phyloP scores from a whole-genome alignment of 1,140 invertebrate species.

The Aphaenogaster rudis region DNA sequence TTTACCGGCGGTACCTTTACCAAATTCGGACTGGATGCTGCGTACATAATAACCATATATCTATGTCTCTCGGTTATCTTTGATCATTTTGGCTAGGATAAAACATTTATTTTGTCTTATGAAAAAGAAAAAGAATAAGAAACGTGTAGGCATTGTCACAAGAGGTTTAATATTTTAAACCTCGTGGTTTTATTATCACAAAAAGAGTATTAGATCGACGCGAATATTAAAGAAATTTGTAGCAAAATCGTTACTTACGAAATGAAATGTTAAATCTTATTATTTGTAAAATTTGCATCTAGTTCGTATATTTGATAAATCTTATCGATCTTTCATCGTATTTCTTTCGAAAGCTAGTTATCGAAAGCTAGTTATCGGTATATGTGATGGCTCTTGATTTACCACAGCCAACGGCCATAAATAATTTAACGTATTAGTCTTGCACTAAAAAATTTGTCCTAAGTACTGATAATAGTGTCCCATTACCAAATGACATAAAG shows the following conservation, averaged over 20 bases:
- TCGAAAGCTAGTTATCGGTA: not conserved
- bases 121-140: not conserved
- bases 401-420: not conserved
- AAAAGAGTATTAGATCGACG: not conserved
- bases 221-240: not conserved
- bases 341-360: not conserved
- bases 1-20: conserved; percentile 11
- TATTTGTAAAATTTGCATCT: not conserved
- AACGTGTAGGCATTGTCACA: not conserved
- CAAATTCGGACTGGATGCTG: not conserved
- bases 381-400: not conserved
- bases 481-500: conserved; percentile 40
- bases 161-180: not conserved
- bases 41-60: not conserved
- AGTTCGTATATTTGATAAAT: not conserved
- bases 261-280: not conserved
- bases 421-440: conserved; percentile 13
- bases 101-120: not conserved
- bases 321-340: not conserved
- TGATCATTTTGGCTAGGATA: not conserved
- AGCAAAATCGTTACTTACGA: not conserved
- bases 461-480: conserved; percentile 2
- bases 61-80: not conserved
- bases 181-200: not conserved
- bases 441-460: not conserved